These are phyloP conservation scores for Pipistrellus pipistrellus DNA, from an alignment of 2,797 vertebrate genomes.

Conservation along the genomic window DNA sequence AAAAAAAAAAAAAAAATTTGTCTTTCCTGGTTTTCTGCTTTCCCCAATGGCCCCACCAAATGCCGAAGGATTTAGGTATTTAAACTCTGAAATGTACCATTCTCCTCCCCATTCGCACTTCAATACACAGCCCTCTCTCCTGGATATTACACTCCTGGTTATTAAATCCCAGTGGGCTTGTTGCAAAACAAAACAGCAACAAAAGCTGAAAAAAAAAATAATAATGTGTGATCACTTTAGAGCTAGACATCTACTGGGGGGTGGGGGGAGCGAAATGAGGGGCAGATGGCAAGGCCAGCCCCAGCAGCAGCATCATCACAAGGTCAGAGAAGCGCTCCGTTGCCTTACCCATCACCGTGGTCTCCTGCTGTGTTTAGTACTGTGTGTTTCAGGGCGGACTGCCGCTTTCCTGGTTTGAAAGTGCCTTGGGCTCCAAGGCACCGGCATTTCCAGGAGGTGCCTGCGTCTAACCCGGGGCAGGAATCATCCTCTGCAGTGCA, in stretches of 20 bases:
- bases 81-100: conserved; percentile 54
- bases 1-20: conserved; percentile 3
- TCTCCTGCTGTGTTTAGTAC: conserved; percentile 83
- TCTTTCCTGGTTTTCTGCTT: background rate
- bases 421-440: conserved; percentile 75
- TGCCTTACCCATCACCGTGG: conserved; percentile 87
- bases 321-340: conserved; percentile 77
- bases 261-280: background rate
- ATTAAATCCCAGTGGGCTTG: conserved; percentile 67
- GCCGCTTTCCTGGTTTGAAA: conserved; percentile 80
- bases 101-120: conserved; percentile 39
- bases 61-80: background rate
- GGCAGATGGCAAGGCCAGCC: conserved; percentile 73
- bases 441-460: conserved; percentile 77
- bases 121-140: conserved; percentile 46
- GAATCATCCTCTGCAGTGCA: conserved; percentile 82
- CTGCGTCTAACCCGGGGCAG: conserved; percentile 84
- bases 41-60: background rate
- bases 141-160: conserved; percentile 74
- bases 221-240: conserved; percentile 60
- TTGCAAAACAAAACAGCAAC: conserved; percentile 37
- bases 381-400: conserved; percentile 80
- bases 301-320: conserved; percentile 39
- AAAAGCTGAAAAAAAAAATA: background rate
- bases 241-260: conserved; percentile 64